phyloP scores from a whole-genome alignment of 2,113 vertebrate genomes.

The Heterotis niloticus region DNA sequence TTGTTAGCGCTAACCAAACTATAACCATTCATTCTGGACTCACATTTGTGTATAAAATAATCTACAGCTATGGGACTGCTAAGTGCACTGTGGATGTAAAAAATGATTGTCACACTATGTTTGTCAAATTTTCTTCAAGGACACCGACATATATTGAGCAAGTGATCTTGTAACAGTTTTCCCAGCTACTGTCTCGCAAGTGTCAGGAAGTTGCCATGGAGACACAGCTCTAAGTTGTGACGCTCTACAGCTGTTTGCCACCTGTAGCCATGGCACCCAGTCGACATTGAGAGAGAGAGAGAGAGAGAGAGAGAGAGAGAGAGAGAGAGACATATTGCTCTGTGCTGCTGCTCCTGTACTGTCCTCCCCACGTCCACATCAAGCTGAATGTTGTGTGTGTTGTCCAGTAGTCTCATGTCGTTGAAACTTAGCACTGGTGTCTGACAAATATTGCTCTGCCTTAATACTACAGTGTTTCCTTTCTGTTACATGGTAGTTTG shows the following conservation, averaged over 20 bases:
- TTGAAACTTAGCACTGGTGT: constrained; percentile 71
- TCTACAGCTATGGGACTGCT: neutral
- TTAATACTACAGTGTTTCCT: constrained; percentile 35
- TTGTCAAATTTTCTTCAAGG: neutral
- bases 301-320: no score
- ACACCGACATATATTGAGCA: neutral
- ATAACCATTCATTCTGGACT: neutral
- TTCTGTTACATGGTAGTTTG: constrained; percentile 24
- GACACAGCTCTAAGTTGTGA: constrained; percentile 43
- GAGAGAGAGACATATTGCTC: neutral
- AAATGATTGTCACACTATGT: neutral
- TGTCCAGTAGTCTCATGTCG: constrained; percentile 69
- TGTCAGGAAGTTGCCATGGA: neutral
- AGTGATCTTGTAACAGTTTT: neutral
- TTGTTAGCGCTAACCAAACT: neutral
- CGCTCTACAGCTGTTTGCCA: neutral
- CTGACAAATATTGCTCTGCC: constrained; percentile 50
- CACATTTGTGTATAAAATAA: neutral
- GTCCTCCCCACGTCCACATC: constrained; percentile 29
- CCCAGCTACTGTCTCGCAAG: neutral
- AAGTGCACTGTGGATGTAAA: neutral
- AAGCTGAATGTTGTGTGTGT: constrained; percentile 54
- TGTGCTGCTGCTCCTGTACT: constrained; percentile 3
- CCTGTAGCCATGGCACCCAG: constrained; percentile 31
- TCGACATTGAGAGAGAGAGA: no score